Percentiles rank a stretch among this genome's conserved stretches.
Conservation (phyloP, 2,888 invertebrate genomes). For the Latrodectus hesperus region DNA sequence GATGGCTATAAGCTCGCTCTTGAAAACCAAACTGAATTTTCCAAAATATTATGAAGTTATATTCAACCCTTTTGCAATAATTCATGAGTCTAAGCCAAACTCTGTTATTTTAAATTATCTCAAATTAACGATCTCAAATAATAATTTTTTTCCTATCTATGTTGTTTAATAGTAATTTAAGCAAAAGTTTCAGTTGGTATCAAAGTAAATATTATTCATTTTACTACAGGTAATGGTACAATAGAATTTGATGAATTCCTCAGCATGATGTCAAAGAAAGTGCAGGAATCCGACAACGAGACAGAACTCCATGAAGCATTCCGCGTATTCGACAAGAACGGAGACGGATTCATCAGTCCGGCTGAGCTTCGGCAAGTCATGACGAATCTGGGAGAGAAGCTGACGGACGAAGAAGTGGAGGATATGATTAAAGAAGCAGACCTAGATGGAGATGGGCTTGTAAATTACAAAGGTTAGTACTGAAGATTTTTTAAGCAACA, state of each 20-base stretch:
- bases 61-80: not conserved
- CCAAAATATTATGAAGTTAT: no score
- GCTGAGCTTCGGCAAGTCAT: constrained; percentile 90
- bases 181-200: no score
- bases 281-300: constrained; percentile 86
- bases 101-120: not conserved
- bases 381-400: constrained; percentile 83
- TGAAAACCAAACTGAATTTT: no score
- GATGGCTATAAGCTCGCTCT: no score
- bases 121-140: no score
- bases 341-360: constrained; percentile 90
- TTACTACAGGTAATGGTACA: constrained; percentile 83
- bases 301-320: constrained; percentile 92
- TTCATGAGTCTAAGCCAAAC: not conserved
- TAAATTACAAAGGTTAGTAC: constrained; percentile 86
- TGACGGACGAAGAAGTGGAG: constrained; percentile 90
- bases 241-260: constrained; percentile 94
- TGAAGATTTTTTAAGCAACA: not conserved
- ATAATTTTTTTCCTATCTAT: no score
- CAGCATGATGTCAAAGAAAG: constrained; percentile 94
- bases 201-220: no score
- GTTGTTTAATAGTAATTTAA: no score
- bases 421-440: constrained; percentile 94
- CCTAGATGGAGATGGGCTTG: constrained; percentile 89
- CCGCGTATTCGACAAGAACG: constrained; percentile 93